Percentiles rank a stretch among this genome's conserved stretches.
These are phyloP conservation scores for Melozone crissalis DNA, from an alignment of 2,113 vertebrate species.

Conservation along the genomic window DNA sequence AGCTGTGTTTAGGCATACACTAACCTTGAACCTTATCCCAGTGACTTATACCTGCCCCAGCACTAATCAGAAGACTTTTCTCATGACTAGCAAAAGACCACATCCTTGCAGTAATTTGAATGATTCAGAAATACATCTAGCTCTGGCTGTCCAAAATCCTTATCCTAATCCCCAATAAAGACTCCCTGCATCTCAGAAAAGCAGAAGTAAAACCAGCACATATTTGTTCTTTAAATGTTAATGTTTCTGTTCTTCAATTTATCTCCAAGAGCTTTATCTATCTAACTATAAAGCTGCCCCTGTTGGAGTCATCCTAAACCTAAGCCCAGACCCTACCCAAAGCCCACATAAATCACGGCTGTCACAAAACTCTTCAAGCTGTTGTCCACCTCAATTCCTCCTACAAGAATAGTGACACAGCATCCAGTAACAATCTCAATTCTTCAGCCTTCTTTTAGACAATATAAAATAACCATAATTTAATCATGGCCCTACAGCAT, in stretches of 20 bases:
- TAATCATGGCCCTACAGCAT: not conserved
- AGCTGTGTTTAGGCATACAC: slow-evolving; percentile 1
- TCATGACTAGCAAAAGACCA: not conserved
- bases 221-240: slow-evolving; percentile 2
- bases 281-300: not conserved
- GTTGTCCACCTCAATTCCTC: not conserved
- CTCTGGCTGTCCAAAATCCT: not conserved
- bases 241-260: not conserved
- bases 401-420: not conserved
- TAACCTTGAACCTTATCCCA: slow-evolving; percentile 65
- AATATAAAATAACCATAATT: not conserved
- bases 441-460: not conserved
- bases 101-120: not conserved
- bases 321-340: not conserved
- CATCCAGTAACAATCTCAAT: not conserved
- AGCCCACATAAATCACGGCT: not conserved
- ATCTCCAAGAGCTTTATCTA: slow-evolving; percentile 13
- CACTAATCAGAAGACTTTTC: slow-evolving; percentile 1
- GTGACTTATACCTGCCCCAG: slow-evolving; percentile 24
- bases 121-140: not conserved
- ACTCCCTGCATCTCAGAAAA: not conserved
- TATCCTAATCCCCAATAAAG: not conserved
- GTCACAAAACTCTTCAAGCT: not conserved
- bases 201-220: not conserved
- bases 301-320: not conserved